phyloP scores from a whole-genome alignment of 2,888 invertebrate species.

The Leptothorax acervorum region DNA sequence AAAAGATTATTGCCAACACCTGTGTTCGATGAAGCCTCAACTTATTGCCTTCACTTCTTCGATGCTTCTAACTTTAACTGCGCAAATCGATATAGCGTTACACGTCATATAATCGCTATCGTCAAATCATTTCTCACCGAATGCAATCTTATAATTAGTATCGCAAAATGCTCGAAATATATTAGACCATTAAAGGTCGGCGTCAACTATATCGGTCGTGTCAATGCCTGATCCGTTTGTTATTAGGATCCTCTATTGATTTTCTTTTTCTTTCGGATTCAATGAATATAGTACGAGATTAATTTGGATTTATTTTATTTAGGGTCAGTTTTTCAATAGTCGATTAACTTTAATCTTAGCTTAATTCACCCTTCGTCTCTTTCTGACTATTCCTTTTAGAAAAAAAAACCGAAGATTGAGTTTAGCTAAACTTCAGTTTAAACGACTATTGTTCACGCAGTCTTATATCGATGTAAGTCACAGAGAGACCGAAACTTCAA shows the following conservation, averaged over 20 bases:
- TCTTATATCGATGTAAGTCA: too few species aligned
- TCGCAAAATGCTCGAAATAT: background rate
- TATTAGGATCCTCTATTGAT: too few species aligned
- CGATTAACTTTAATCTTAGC: too few species aligned
- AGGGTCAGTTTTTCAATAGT: too few species aligned
- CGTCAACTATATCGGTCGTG: background rate
- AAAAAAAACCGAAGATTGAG: too few species aligned
- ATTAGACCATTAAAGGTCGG: background rate
- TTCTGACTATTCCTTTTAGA: too few species aligned
- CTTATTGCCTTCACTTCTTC: background rate
- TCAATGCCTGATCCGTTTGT: background rate
- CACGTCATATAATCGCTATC: background rate
- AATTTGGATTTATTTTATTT: too few species aligned
- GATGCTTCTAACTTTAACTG: slow-evolving; percentile 3
- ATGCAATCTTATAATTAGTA: background rate
- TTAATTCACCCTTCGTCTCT: too few species aligned
- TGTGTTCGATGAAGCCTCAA: background rate
- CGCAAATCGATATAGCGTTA: background rate
- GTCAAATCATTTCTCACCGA: background rate
- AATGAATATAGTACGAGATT: background rate
- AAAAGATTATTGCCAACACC: slow-evolving; percentile 51
- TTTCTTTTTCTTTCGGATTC: background rate
- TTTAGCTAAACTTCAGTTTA: too few species aligned
- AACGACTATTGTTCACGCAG: too few species aligned
- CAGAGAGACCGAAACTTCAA: background rate